phyloP scores from a whole-genome alignment of 2,797 vertebrate species.

The Fringilla coelebs region DNA sequence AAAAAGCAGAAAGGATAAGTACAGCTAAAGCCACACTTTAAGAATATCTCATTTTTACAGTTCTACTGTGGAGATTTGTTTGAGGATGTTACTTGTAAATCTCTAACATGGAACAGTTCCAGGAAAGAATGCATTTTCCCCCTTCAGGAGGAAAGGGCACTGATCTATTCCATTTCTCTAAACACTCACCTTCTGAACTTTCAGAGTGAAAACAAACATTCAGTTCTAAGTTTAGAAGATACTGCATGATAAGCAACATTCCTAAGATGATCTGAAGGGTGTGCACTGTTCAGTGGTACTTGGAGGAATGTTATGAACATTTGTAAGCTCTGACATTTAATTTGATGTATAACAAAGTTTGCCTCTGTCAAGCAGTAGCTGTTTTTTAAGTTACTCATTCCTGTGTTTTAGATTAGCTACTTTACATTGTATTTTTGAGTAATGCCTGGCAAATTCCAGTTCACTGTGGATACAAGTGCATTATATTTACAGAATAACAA shows the following conservation, averaged over 20 bases:
- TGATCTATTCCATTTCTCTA: not conserved
- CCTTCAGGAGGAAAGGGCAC: not conserved
- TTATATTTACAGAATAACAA: not conserved
- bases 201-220: constrained; percentile 34
- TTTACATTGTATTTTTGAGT: not conserved
- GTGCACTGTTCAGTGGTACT: not conserved
- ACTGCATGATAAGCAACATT: constrained; percentile 58
- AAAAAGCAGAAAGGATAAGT: not conserved
- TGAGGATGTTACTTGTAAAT: not conserved
- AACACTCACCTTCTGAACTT: constrained; percentile 51
- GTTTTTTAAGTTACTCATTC: not conserved
- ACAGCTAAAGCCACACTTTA: not conserved
- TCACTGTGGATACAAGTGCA: not conserved
- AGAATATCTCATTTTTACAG: not conserved
- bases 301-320: not conserved
- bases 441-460: not conserved
- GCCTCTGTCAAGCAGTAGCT: not conserved
- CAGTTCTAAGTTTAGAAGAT: constrained; percentile 39
- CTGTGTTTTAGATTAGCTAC: not conserved
- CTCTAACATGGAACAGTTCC: not conserved
- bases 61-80: not conserved
- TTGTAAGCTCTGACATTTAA: not conserved
- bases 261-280: constrained; percentile 52
- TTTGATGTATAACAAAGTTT: not conserved
- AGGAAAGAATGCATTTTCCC: not conserved